A percentile compares a stretch with the other conserved stretches of the same genome.
Evolutionary conservation across 2,797 vertebrate genomes (phyloP).

Genomic region (Sardinella longiceps): DNA sequence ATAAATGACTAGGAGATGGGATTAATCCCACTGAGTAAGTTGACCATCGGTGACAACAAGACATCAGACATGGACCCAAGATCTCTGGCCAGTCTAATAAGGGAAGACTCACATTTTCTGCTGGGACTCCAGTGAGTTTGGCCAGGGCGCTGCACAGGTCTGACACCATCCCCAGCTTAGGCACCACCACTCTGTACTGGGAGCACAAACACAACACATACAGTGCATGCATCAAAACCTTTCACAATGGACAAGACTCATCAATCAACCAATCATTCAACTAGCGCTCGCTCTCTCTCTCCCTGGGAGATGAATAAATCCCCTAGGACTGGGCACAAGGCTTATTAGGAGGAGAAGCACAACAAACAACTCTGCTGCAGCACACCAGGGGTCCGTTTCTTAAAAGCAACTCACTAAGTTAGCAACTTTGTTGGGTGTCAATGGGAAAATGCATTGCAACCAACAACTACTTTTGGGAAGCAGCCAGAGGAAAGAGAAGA

Average conservation of each 20-base stretch:
- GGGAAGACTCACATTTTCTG: constrained; percentile 84
- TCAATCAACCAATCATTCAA: background rate
- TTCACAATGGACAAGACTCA: background rate
- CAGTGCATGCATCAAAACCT: background rate
- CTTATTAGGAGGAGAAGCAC: background rate
- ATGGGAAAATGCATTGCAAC: no score
- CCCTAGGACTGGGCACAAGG: background rate
- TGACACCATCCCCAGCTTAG: constrained; percentile 87
- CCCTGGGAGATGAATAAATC: background rate
- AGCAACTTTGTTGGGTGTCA: no score
- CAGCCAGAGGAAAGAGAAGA: background rate
- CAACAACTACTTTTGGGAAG: no score
- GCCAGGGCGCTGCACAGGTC: constrained; percentile 91
- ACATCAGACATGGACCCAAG: background rate
- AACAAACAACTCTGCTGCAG: background rate
- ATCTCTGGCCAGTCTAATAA: background rate
- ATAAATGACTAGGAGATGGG: no score
- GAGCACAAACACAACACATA: constrained; percentile 1
- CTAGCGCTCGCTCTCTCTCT: no score
- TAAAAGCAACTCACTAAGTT: no score
- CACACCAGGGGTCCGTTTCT: background rate
- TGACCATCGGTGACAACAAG: background rate
- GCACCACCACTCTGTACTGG: constrained; percentile 90
- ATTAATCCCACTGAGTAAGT: background rate
- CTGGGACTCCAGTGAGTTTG: constrained; percentile 84